Base-by-base conservation (phyloP, 1,140 invertebrate genomes). In the Alviniconcha marisindica region DNA sequence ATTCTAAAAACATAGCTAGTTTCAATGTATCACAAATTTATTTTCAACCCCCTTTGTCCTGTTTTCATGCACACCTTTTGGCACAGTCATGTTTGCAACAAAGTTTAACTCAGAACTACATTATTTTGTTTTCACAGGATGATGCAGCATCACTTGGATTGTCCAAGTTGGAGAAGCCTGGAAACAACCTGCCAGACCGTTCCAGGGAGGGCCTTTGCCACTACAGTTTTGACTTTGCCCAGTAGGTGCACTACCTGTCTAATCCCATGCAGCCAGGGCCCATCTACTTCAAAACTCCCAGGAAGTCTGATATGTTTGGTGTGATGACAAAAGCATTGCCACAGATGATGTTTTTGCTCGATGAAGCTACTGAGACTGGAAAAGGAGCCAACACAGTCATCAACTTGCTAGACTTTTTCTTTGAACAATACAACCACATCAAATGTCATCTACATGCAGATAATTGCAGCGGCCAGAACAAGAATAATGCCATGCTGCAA, bases 241-340 rank as follows among this genome's bases (percentile, higher is more conserved):
- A 88, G 42, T 84, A 88, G 56, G 81, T 90, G 7, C 86, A 89
- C 48, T 87, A 83, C n/a, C 87, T 86, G 10, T 82, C 54, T 44
- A 69, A 88, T 71, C 81, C 87, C 24, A 66, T 86, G 21, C 88
- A 90, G 60, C 87, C 86, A 3, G 87, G 89, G 0, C 87, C 88
- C 15, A 73, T 90, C 4, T 89, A 84, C 36, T 89, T 88, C 63
- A 84, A 86, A 33, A 87, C 85, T 0, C 89, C 89, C 56, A 38
- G 87, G 40, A 90, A 89, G 76, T 86, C 83, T 84, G 83, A 83
- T 7, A n/a, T 86, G 3, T 90, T 89, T 87, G 89, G 87, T n/a
- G 71, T 88, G 14, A 83, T 73, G 63, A 78, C 84, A 51, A 84
- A 88, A 78, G 84, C 83, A 38, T 3, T 76, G 7, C 44, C 73